Conservation (phyloP, 2,888 invertebrate genomes). For the Hylaea fasciaria region DNA sequence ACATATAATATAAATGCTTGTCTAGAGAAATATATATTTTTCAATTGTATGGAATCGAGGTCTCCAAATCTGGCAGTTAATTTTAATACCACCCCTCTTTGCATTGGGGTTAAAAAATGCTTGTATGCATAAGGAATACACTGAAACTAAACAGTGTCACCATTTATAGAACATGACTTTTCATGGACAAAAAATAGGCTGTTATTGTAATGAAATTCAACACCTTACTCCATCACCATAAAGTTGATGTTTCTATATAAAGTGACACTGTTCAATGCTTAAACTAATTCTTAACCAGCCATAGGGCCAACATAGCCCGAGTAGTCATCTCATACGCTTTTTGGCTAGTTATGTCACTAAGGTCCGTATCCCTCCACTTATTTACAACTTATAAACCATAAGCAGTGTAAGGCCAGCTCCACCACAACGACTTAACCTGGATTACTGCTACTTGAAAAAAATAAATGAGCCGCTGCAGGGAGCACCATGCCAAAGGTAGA, state of each 20-base stretch:
- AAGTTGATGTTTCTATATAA: slow-evolving; percentile 3
- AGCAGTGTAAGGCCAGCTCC: slow-evolving; percentile 28
- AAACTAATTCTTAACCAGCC: slow-evolving; percentile 38
- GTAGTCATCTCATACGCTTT: slow-evolving; percentile 44
- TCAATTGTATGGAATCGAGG: no score
- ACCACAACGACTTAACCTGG: slow-evolving; percentile 25
- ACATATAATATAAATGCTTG: no score
- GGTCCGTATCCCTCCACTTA: slow-evolving; percentile 32
- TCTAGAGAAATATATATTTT: no score
- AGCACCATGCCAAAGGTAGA: slow-evolving; percentile 4
- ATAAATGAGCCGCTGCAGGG: slow-evolving; percentile 26
- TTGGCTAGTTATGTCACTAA: slow-evolving; percentile 46
- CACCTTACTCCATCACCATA: no score
- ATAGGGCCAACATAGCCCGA: slow-evolving; percentile 46
- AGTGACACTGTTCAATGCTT: slow-evolving; percentile 14
- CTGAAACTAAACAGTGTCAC: slow-evolving; percentile 18
- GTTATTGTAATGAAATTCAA: no score
- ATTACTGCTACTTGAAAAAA: slow-evolving; percentile 24
- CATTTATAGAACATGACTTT: slow-evolving; percentile 7
- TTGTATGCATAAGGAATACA: slow-evolving; percentile 21
- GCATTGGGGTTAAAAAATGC: neutral
- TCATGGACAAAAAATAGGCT: neutral
- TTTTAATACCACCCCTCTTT: no score
- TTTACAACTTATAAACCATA: slow-evolving; percentile 37
- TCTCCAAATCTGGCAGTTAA: no score